Evolutionary conservation across 2,113 vertebrate genomes (phyloP).

Genomic region (Amphiprion ocellaris): DNA sequence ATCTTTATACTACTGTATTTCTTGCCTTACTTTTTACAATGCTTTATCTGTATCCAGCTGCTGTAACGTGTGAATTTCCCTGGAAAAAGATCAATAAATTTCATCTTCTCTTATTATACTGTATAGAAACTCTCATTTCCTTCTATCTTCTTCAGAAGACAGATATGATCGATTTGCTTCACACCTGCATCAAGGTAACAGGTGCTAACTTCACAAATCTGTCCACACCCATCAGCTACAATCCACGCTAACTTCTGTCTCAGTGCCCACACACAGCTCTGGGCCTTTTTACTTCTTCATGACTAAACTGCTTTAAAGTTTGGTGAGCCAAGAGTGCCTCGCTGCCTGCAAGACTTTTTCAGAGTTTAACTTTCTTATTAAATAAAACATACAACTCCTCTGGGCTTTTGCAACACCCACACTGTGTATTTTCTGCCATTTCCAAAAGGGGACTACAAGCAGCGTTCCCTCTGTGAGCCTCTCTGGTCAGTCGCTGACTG

Average conservation of each 20-base stretch:
- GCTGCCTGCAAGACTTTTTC: conserved; percentile 38
- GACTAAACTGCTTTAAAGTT: conserved; percentile 61
- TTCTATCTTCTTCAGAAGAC: too few relatives aligned
- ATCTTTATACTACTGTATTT: too few relatives aligned
- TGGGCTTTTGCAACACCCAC: conserved; percentile 44
- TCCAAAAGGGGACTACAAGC: conserved; percentile 23
- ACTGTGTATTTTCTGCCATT: conserved; percentile 49
- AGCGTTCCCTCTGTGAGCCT: not conserved
- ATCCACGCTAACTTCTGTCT: conserved; percentile 25
- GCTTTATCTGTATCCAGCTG: too few relatives aligned
- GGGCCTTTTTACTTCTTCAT: conserved; percentile 48
- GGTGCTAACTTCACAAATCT: conserved; percentile 19
- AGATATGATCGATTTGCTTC: not conserved
- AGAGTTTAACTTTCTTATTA: conserved; percentile 52
- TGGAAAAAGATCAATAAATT: too few relatives aligned
- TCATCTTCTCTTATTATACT: too few relatives aligned
- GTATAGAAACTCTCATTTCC: too few relatives aligned
- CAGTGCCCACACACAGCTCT: conserved; percentile 33
- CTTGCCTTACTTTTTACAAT: too few relatives aligned
- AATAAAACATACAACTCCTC: conserved; percentile 65
- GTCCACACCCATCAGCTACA: conserved; percentile 15
- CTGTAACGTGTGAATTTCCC: too few relatives aligned
- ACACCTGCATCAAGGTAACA: not conserved
- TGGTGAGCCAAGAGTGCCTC: conserved; percentile 51
- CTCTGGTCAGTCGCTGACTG: conserved; percentile 36